Evolutionary conservation across 2,113 vertebrate species (phyloP).

Genomic region (Motacilla tschutschensis): DNA sequence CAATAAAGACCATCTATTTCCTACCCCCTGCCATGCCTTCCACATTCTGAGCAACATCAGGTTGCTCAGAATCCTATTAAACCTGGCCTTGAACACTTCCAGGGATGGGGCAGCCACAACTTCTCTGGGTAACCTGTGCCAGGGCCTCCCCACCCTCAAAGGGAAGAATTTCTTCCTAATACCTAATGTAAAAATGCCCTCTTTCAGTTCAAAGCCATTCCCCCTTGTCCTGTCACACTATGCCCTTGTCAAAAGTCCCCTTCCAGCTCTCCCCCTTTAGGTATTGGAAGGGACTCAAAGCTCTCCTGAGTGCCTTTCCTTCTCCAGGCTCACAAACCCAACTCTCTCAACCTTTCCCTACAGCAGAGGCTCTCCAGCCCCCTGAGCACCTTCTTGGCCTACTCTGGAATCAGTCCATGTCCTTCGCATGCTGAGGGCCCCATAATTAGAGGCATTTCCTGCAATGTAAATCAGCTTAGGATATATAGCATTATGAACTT

Average conservation of each 20-base stretch:
- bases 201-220: neutral
- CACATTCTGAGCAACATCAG: too few relatives aligned
- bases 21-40: neutral
- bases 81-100: neutral
- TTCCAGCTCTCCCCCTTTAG: neutral
- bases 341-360: neutral
- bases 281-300: neutral
- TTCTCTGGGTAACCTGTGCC: neutral
- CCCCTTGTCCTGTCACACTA: neutral
- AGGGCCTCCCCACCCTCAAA: neutral
- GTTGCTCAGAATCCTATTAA: neutral
- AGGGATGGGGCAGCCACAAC: neutral
- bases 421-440: too few relatives aligned
- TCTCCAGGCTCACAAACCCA: neutral
- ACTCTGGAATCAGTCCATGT: neutral
- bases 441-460: neutral
- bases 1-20: neutral
- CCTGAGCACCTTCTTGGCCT: neutral
- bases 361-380: fast-evolving
- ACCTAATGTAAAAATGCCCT: neutral
- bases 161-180: neutral
- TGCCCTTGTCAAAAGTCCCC: neutral
- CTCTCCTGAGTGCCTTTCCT: neutral
- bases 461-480: neutral
- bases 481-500: neutral